These are phyloP conservation scores for Gorsachius magnificus DNA, from an alignment of 2,797 vertebrate genomes.

Conservation along the genomic window DNA sequence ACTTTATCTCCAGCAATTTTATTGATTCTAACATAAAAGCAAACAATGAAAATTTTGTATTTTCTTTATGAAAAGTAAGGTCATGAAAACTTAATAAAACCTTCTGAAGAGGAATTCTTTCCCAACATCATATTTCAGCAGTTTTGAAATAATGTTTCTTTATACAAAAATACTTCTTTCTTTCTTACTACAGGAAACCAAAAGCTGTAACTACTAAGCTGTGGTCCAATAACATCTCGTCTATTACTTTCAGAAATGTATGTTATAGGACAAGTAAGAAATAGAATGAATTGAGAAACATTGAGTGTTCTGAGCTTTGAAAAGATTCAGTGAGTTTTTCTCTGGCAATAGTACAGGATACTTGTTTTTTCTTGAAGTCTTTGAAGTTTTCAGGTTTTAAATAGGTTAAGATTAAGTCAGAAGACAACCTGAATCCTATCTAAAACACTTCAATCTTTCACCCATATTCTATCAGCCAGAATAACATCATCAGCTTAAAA, in stretches of 20 bases:
- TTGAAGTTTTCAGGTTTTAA: neutral
- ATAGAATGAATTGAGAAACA: neutral
- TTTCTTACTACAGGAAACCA: neutral
- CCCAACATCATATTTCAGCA: neutral
- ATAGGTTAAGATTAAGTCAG: neutral
- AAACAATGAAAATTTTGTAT: neutral
- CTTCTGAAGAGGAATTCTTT: neutral
- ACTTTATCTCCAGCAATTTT: neutral
- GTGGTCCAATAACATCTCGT: conserved; percentile 7
- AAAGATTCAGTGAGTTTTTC: neutral
- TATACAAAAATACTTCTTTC: neutral
- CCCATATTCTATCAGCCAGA: neutral
- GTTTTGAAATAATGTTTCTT: neutral
- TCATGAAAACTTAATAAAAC: neutral
- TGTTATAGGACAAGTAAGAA: neutral
- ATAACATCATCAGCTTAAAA: neutral
- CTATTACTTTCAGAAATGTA: conserved; percentile 1
- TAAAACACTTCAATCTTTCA: neutral
- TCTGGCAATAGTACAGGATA: neutral
- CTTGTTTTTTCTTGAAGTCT: neutral
- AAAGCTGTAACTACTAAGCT: neutral
- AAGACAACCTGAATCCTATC: neutral
- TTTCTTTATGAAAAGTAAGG: neutral
- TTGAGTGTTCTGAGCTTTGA: neutral
- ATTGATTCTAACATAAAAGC: neutral